Base-by-base conservation (phyloP, 2,113 vertebrate genomes). In the Platycercus adscitus region DNA sequence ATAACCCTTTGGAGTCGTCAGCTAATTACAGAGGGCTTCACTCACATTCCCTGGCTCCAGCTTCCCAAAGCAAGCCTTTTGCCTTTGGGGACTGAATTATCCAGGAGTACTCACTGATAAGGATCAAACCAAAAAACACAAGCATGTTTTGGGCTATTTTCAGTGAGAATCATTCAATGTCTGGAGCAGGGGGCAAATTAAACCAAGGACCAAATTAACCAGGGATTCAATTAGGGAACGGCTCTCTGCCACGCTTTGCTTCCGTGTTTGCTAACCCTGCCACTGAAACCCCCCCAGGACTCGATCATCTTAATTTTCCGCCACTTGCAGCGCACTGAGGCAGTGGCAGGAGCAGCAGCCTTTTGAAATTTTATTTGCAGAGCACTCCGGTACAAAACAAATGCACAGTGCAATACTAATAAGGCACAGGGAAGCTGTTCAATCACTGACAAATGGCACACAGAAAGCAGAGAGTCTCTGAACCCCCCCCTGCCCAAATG, bases 211-310 rank as follows among this genome's bases (percentile, higher is more conserved):
- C 89, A 96, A 94, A 97, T 95, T 94, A 97, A 88, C 92, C 86
- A 92, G 95, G 95, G 95, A 96, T 95, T 94, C 93, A 97, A 95
- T 96, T 95, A 96, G 80, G 90, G 72, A 43, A 80, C 89, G 93
- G 94, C 91, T 93, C 63, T 5, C 39, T 6, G n/a, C 85, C 58
- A 8, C 0, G 23, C 91, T 95, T 94, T 76, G 89, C 89, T 24
- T 55, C 33, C 3, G 55, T 35, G 80, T 81, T 95, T 93, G 94
- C 72, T 86, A 83, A 94, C 86, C 86, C 70, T 13, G 18, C 76
- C 25, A 8, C 26, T 1, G 1, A 50, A 72, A 50, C 43, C 78
- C 88, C 81, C 89, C 64, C 66, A 70, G 88, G 95, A 91, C 76
- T 19, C 6, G 33, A 44, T n/a, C 86, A n/a, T 28, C 80, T 79